Evolutionary conservation across 92 coral and sea anemone species (phyloP).

Genomic region (Palythoa caribaeorum): DNA sequence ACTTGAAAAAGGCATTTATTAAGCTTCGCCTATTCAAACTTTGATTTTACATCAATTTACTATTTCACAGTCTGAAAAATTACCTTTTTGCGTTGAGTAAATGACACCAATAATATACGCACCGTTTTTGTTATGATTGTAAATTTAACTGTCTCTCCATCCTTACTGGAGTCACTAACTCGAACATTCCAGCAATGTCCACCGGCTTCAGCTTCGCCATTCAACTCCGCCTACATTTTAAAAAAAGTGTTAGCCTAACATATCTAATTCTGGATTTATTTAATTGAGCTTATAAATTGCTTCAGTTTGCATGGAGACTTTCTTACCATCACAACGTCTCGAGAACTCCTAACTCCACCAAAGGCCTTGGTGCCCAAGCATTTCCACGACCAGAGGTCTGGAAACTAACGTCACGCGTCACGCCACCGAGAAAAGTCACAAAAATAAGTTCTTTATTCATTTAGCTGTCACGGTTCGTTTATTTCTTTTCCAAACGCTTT

Average conservation of each 20-base stretch:
- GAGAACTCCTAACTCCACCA: not conserved
- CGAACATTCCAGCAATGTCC: conserved; percentile 37
- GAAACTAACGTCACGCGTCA: not conserved
- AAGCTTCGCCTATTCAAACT: not conserved
- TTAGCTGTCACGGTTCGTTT: too few species aligned
- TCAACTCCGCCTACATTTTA: conserved; percentile 31
- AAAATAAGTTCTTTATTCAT: too few species aligned
- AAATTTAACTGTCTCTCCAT: conserved; percentile 40
- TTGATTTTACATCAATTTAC: not conserved
- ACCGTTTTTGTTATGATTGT: conserved; percentile 52
- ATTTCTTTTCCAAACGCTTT: too few species aligned
- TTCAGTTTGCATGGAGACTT: not conserved
- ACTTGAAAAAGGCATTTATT: not conserved
- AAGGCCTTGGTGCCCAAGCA: not conserved
- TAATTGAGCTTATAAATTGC: not conserved
- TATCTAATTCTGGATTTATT: not conserved
- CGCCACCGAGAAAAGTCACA: too few species aligned
- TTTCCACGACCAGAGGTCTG: not conserved
- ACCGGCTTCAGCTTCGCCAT: conserved; percentile 24
- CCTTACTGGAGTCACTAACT: conserved; percentile 47
- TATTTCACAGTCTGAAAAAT: not conserved
- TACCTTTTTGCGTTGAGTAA: not conserved
- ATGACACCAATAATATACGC: not conserved
- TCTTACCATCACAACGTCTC: conserved; percentile 23
- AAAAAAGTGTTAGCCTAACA: not conserved